Percentiles rank a stretch among this genome's conserved stretches.
These are phyloP conservation scores for Semnopithecus entellus DNA, from an alignment of 2,113 vertebrate genomes.

Conservation along the genomic window DNA sequence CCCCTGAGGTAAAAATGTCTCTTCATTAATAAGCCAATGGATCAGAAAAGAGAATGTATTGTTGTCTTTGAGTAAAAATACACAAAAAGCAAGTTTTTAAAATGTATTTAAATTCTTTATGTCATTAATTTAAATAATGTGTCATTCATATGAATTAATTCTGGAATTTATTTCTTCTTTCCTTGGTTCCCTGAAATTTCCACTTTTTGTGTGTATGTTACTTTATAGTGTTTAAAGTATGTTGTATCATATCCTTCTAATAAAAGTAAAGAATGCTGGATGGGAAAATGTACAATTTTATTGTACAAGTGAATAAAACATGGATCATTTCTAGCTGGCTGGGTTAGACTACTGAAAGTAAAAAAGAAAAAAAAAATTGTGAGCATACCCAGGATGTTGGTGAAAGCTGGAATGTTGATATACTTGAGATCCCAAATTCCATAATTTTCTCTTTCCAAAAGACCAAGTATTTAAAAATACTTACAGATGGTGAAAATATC, in stretches of 20 bases:
- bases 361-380: conserved; percentile 35
- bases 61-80: neutral
- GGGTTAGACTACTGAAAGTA: neutral
- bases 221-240: neutral
- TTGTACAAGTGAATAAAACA: neutral
- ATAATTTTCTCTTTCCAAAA: conserved; percentile 2
- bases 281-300: neutral
- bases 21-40: neutral
- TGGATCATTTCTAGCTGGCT: neutral
- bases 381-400: neutral
- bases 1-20: neutral
- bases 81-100: neutral
- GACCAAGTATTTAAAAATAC: neutral
- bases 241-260: neutral
- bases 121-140: neutral
- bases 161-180: neutral
- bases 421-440: neutral
- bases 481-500: neutral
- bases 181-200: neutral
- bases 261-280: neutral
- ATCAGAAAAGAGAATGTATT: neutral
- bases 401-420: conserved; percentile 16
- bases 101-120: conserved; percentile 1
- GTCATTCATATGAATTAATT: neutral
- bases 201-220: neutral